Percentiles rank a stretch among this genome's conserved stretches.
phyloP scores from a whole-genome alignment of 2,888 invertebrate species.

The Drepana falcataria region DNA sequence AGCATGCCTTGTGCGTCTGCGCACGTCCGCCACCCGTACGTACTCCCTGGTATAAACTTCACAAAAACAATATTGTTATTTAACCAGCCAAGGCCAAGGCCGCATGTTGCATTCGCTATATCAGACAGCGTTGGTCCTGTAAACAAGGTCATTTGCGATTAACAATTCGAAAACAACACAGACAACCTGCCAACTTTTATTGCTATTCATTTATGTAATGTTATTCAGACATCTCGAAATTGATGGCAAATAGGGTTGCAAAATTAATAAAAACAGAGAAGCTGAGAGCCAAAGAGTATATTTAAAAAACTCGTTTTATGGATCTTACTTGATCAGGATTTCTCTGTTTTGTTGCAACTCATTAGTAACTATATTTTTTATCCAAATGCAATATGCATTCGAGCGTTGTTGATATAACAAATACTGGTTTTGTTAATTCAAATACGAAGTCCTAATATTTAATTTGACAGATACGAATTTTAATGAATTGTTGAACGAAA shows the following conservation, averaged over 20 bases:
- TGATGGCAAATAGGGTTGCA: not conserved
- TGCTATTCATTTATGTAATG: not conserved
- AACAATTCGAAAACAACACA: conserved; percentile 20
- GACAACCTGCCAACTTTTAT: not conserved
- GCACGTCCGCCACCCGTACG: conserved; percentile 33
- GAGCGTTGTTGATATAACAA: too few relatives aligned
- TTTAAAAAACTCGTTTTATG: too few relatives aligned
- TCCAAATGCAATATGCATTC: too few relatives aligned
- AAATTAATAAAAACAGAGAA: too few relatives aligned
- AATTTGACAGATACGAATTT: too few relatives aligned
- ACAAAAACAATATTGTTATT: conserved; percentile 73
- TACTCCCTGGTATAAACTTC: conserved; percentile 53
- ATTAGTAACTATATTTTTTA: too few relatives aligned
- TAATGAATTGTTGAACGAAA: too few relatives aligned
- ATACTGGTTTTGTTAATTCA: too few relatives aligned
- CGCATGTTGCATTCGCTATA: conserved; percentile 64
- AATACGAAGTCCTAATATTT: too few relatives aligned
- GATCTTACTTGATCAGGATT: too few relatives aligned
- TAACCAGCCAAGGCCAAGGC: conserved; percentile 60
- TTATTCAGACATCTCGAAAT: not conserved
- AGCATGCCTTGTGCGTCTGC: conserved; percentile 5
- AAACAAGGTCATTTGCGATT: conserved; percentile 53
- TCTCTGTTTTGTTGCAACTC: too few relatives aligned
- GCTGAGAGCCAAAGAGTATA: too few relatives aligned
- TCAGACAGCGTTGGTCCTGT: conserved; percentile 48